Conservation (phyloP, 2,888 invertebrate species). For the Philaethria dido region DNA sequence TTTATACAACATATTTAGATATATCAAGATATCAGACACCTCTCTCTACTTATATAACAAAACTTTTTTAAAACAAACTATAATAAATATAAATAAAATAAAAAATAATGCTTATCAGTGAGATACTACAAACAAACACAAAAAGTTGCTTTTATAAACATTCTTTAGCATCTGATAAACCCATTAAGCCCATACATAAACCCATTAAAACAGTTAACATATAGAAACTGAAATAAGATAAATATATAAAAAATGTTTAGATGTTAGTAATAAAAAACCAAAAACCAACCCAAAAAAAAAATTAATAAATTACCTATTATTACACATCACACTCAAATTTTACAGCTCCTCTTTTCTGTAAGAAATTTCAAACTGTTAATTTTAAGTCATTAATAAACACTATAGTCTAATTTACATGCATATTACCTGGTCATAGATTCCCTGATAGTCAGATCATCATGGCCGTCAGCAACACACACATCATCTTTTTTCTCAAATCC, state of each 20-base stretch:
- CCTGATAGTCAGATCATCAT: slow-evolving; percentile 60
- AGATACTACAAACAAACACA: no score
- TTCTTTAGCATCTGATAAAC: no score
- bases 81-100: no score
- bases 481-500: slow-evolving; percentile 89
- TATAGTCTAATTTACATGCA: slow-evolving; percentile 9
- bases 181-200: no score
- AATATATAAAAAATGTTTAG: background rate
- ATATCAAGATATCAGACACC: no score
- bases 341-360: slow-evolving; percentile 77
- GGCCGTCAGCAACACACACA: slow-evolving; percentile 88
- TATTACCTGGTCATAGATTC: slow-evolving; percentile 65
- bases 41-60: no score
- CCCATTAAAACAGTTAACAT: no score
- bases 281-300: slow-evolving; percentile 55
- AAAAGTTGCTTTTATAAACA: no score
- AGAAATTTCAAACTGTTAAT: slow-evolving; percentile 54
- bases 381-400: slow-evolving; percentile 32
- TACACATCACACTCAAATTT: slow-evolving; percentile 48
- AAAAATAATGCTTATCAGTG: no score
- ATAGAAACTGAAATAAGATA: no score
- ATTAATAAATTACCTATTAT: slow-evolving; percentile 60
- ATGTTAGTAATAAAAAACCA: slow-evolving; percentile 46
- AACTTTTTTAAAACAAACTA: no score
- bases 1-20: no score